phyloP scores from a whole-genome alignment of 2,113 vertebrate genomes.

The Aspidoscelis tigris region DNA sequence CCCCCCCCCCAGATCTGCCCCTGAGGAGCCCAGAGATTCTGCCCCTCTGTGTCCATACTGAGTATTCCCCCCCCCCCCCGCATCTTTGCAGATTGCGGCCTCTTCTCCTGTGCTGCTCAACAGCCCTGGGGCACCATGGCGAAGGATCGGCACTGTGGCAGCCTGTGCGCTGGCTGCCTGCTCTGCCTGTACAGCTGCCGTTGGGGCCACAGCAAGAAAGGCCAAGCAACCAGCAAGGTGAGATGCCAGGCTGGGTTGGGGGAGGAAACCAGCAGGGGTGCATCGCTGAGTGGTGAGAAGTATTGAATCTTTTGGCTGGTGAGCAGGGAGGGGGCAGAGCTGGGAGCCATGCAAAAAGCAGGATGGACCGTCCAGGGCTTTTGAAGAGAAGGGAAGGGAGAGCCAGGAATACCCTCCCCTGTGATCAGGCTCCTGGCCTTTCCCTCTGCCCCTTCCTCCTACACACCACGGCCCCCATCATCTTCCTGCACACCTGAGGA shows the following conservation, averaged over 20 bases:
- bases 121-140: conserved; percentile 63
- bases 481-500: not conserved
- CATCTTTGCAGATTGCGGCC: conserved; percentile 19
- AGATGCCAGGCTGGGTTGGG: not conserved
- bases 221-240: conserved; percentile 73
- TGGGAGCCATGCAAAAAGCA: conserved; percentile 18
- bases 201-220: conserved; percentile 67
- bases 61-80: not conserved
- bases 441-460: too few relatives aligned
- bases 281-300: too few relatives aligned
- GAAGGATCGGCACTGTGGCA: conserved; percentile 46
- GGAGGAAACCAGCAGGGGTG: not conserved
- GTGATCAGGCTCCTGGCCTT: too few relatives aligned
- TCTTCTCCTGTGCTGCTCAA: not conserved
- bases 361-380: conserved; percentile 30
- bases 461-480: too few relatives aligned
- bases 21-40: too few relatives aligned
- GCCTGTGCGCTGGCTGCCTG: conserved; percentile 64
- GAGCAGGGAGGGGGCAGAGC: too few relatives aligned
- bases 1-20: not conserved
- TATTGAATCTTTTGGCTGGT: too few relatives aligned
- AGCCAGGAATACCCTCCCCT: too few relatives aligned
- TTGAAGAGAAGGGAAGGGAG: conserved; percentile 48
- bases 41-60: not conserved
- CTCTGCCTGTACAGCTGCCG: conserved; percentile 78